Conservation (phyloP, 2,888 invertebrate species). For the Cryptus armator region DNA sequence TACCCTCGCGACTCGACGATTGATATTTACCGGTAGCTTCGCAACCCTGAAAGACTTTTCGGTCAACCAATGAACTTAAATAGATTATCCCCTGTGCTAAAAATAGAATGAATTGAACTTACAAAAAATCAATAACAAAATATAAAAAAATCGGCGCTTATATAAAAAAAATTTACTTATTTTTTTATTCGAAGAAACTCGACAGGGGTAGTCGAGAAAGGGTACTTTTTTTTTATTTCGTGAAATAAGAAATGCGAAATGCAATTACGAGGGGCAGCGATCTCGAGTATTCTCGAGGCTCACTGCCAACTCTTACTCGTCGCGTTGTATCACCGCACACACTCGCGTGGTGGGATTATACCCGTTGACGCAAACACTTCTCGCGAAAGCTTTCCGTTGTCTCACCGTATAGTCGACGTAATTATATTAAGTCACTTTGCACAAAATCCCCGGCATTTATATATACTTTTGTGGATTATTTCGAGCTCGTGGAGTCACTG, state of each 20-base stretch:
- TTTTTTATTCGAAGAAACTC: background rate
- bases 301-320: constrained; percentile 80
- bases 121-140: background rate
- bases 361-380: constrained; percentile 1
- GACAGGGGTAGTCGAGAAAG: background rate
- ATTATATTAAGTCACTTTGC: constrained; percentile 44
- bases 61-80: constrained; percentile 57
- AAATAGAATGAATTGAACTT: background rate
- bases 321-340: constrained; percentile 75
- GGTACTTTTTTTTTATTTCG: constrained; percentile 1
- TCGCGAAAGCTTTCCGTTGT: constrained; percentile 10
- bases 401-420: constrained; percentile 10
- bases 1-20: constrained; percentile 59
- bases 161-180: background rate
- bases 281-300: constrained; percentile 79
- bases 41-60: constrained; percentile 65
- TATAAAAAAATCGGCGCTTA: background rate
- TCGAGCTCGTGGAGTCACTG: constrained; percentile 51
- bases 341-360: constrained; percentile 14
- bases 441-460: constrained; percentile 24
- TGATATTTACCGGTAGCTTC: constrained; percentile 63
- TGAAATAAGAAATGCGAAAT: constrained; percentile 72
- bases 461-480: constrained; percentile 52
- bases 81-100: constrained; percentile 48
- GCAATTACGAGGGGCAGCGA: constrained; percentile 80